Conservation (phyloP, 1,140 invertebrate species). For the Drosophila burlai region DNA sequence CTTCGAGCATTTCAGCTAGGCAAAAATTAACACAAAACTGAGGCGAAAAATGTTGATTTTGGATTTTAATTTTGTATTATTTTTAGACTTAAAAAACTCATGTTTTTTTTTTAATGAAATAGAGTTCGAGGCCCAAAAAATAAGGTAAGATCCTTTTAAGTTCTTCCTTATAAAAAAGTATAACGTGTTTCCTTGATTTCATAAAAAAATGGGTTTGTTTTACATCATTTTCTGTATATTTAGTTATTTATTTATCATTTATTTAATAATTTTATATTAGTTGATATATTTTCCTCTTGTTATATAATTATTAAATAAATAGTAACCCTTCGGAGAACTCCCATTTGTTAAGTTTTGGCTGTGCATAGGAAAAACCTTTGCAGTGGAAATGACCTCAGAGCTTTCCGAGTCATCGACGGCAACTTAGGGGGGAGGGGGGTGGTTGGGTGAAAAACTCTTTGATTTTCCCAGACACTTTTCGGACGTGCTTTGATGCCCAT, state of each 20-base stretch:
- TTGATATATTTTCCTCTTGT: neutral
- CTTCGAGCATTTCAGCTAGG: conserved; percentile 15
- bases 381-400: conserved; percentile 7
- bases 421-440: too few species aligned
- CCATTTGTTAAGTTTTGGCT: neutral
- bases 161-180: neutral
- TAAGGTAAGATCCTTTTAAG: neutral
- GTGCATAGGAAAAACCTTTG: neutral
- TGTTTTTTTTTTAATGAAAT: too few species aligned
- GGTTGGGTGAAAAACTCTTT: conserved; percentile 28
- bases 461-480: conserved; percentile 35
- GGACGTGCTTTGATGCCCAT: conserved; percentile 42
- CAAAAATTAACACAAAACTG: neutral
- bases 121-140: neutral
- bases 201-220: too few species aligned
- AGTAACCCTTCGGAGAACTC: neutral
- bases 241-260: neutral
- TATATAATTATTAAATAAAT: neutral
- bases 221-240: too few species aligned
- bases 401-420: conserved; percentile 16
- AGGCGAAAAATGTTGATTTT: neutral
- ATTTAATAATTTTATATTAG: neutral
- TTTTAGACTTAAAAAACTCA: too few species aligned
- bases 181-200: too few species aligned
- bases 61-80: neutral